A percentile compares a stretch with the other conserved stretches of the same genome.
These are phyloP conservation scores for Eupeodes corollae DNA, from an alignment of 1,140 invertebrate genomes.

Conservation along the genomic window DNA sequence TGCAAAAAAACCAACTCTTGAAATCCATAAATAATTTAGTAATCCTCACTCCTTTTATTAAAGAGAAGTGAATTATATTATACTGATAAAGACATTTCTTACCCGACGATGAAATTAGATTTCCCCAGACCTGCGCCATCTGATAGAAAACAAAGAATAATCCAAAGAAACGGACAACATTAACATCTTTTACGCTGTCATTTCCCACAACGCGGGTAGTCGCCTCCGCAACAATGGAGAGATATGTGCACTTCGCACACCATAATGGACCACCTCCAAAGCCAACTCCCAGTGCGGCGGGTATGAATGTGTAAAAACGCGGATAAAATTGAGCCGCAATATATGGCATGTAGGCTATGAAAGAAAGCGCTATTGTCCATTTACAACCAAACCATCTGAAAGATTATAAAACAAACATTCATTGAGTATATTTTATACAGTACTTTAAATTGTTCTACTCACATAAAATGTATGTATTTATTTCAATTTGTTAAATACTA, in stretches of 20 bases:
- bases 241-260: slow-evolving; percentile 90
- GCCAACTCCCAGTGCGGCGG: slow-evolving; percentile 71
- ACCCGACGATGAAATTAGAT: slow-evolving; percentile 79
- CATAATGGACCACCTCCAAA: slow-evolving; percentile 85
- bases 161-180: slow-evolving; percentile 90
- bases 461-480: too few relatives aligned
- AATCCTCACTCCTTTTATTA: background rate
- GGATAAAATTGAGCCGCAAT: slow-evolving; percentile 89
- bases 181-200: slow-evolving; percentile 51
- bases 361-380: slow-evolving; percentile 73
- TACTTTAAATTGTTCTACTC: too few relatives aligned
- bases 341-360: slow-evolving; percentile 82
- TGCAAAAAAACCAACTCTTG: background rate
- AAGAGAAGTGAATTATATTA: background rate
- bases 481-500: too few relatives aligned
- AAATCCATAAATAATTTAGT: background rate
- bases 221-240: slow-evolving; percentile 81
- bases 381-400: slow-evolving; percentile 71
- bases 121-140: slow-evolving; percentile 84
- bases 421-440: too few relatives aligned
- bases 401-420: slow-evolving; percentile 53
- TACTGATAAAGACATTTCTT: too few relatives aligned
- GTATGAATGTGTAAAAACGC: slow-evolving; percentile 69
- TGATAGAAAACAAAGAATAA: slow-evolving; percentile 96
- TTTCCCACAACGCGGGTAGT: slow-evolving; percentile 54